Evolutionary conservation across 2,113 vertebrate species (phyloP).

Genomic region (Anarrhichthys ocellatus): DNA sequence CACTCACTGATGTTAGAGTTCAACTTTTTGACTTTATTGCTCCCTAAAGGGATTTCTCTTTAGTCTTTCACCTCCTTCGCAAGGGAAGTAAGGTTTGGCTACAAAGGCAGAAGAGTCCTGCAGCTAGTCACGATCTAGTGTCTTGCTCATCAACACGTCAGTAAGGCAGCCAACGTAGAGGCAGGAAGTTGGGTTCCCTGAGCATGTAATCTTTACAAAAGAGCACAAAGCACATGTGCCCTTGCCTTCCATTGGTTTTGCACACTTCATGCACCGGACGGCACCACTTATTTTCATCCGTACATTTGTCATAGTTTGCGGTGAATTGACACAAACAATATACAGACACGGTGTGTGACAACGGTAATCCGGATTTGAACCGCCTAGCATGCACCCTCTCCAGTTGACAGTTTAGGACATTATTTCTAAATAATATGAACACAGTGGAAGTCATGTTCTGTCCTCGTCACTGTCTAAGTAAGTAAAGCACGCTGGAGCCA

Average conservation of each 20-base stretch:
- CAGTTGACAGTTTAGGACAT: constrained; percentile 41
- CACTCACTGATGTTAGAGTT: background rate
- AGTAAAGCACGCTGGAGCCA: constrained; percentile 50
- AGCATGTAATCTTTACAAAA: constrained; percentile 32
- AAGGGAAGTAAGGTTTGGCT: background rate
- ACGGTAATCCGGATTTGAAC: constrained; percentile 25
- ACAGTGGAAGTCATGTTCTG: constrained; percentile 54
- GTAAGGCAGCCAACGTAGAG: background rate
- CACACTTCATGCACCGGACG: constrained; percentile 30
- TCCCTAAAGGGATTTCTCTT: background rate
- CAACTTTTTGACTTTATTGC: background rate
- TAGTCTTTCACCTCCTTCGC: background rate
- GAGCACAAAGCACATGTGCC: constrained; percentile 12
- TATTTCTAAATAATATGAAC: constrained; percentile 69
- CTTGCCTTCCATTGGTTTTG: constrained; percentile 42
- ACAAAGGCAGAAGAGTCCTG: background rate
- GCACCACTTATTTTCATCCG: constrained; percentile 31
- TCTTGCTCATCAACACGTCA: background rate
- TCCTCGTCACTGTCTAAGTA: constrained; percentile 64
- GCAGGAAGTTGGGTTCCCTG: background rate
- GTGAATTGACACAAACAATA: constrained; percentile 11
- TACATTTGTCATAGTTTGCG: constrained; percentile 48
- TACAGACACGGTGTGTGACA: constrained; percentile 2
- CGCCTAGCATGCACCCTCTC: constrained; percentile 2
- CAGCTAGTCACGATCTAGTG: background rate